Base-by-base conservation (phyloP, 1,140 invertebrate species). In the Hycleus phaleratus region DNA sequence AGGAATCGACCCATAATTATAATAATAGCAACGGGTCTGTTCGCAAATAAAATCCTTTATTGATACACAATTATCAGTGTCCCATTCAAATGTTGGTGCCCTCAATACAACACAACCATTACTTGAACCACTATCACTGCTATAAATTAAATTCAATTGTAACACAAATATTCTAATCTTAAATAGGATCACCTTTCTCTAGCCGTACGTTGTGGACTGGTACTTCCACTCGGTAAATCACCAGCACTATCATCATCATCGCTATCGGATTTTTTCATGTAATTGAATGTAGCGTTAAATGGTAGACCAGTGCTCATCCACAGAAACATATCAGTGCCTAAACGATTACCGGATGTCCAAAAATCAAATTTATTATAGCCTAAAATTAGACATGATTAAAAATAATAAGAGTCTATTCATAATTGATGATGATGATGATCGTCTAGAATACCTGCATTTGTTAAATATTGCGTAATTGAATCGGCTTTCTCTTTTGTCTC, bases 241-340 rank as follows among this genome's bases (percentile, higher is more conserved):
- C 76, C 80, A n/a, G 50, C 51, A 48, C 38, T 26, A 46, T 49
- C 55, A 2, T 52, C 52, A 46, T 66, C 59, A 32, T 63, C 62
- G 26, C 51, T 59, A 3, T 51, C 50, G 2, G 71, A 67, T 66
- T 84, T 81, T 63, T 81, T 76, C 81, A 90, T 88, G 70, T 87
- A 88, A 74, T 89, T 86, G 74, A 92, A 92, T 7, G 88, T 91
- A 4, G 85, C 82, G 74, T 93, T 93, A 76, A 92, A 90, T 38
- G 89, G 88, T 47, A 90, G 73, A 6, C 90, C 90, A 38, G 88
- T 89, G 69, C 88, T 91, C 88, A 92, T 91, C 89, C 90, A 93
- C 39, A 92, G 75, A 74, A 88, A 88, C 86, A 90, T 90, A 67
- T 88, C 85, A 5, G 88, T 90, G 40, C 90, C 90, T 46, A 92